Conservation (phyloP, 2,113 vertebrate genomes). For the Corydoras maculifer region DNA sequence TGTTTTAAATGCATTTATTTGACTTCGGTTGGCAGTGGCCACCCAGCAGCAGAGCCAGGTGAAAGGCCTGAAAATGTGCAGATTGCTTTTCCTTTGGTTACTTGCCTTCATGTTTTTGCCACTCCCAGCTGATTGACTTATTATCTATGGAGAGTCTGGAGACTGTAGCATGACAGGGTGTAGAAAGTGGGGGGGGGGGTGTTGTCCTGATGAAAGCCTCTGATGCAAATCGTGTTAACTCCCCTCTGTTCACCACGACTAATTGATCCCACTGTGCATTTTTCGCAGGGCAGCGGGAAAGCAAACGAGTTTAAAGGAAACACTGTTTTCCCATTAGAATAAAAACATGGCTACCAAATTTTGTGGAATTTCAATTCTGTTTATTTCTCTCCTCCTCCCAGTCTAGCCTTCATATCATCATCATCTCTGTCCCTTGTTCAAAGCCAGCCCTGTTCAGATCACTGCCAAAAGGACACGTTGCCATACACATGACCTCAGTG, state of each 20-base stretch:
- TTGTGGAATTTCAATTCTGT: neutral
- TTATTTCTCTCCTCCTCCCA: too few species aligned
- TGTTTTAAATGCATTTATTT: too few species aligned
- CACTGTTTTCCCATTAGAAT: neutral
- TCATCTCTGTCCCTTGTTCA: neutral
- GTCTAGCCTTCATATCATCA: too few species aligned
- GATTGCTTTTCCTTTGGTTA: constrained; percentile 33
- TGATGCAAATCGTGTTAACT: constrained; percentile 43
- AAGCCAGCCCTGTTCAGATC: neutral
- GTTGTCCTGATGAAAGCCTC: constrained; percentile 45
- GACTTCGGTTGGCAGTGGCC: too few species aligned
- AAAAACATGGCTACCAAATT: constrained; percentile 12
- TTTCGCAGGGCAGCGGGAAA: constrained; percentile 20
- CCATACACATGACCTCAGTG: neutral
- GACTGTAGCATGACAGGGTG: constrained; percentile 20
- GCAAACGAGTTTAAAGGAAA: constrained; percentile 19
- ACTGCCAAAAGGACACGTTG: neutral
- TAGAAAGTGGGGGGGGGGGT: neutral
- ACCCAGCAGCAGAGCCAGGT: neutral
- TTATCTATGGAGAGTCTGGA: constrained; percentile 9
- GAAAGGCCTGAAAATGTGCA: neutral
- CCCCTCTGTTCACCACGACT: constrained; percentile 30
- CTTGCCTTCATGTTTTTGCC: constrained; percentile 6
- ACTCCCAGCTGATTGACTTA: constrained; percentile 28
- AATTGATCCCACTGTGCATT: constrained; percentile 53